Percentiles rank a stretch among this genome's conserved stretches.
Evolutionary conservation across 2,888 invertebrate genomes (phyloP).

Genomic region (Caenorhabditis sinica): DNA sequence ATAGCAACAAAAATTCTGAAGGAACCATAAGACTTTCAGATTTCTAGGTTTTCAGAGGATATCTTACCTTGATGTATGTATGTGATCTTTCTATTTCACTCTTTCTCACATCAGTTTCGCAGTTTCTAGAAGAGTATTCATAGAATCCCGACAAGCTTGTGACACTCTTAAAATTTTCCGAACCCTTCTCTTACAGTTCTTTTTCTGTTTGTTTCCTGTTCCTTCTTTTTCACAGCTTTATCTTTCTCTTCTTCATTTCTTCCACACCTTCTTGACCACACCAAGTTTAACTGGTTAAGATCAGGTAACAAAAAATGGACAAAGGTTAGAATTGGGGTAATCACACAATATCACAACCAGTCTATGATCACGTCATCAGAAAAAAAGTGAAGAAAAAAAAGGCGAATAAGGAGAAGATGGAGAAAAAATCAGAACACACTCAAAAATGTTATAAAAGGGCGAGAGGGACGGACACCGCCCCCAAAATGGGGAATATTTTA

Average conservation of each 20-base stretch:
- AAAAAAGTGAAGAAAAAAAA: slow-evolving; percentile 15
- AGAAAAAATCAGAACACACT: neutral
- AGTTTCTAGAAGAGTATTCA: too few relatives aligned
- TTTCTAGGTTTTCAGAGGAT: neutral
- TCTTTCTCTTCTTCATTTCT: neutral
- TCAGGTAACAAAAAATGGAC: slow-evolving; percentile 26
- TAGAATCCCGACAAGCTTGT: too few relatives aligned
- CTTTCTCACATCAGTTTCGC: neutral
- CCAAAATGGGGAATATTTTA: slow-evolving; percentile 25
- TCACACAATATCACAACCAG: slow-evolving; percentile 13
- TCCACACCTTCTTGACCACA: slow-evolving; percentile 49
- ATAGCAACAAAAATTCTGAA: neutral
- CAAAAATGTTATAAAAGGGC: slow-evolving; percentile 11
- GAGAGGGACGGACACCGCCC: neutral
- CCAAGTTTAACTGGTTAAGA: slow-evolving; percentile 27
- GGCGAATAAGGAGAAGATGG: neutral
- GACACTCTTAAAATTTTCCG: too few relatives aligned
- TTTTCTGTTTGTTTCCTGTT: neutral
- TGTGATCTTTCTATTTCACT: neutral
- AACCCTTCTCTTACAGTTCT: too few relatives aligned
- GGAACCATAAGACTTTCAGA: neutral
- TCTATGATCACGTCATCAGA: slow-evolving; percentile 1
- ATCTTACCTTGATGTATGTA: too few relatives aligned
- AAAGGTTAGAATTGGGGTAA: slow-evolving; percentile 1
- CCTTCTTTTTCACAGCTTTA: neutral